Percentiles rank a stretch among this genome's conserved stretches.
These are phyloP conservation scores for Drosophila burlai DNA, from an alignment of 1,140 invertebrate genomes.

Conservation along the genomic window DNA sequence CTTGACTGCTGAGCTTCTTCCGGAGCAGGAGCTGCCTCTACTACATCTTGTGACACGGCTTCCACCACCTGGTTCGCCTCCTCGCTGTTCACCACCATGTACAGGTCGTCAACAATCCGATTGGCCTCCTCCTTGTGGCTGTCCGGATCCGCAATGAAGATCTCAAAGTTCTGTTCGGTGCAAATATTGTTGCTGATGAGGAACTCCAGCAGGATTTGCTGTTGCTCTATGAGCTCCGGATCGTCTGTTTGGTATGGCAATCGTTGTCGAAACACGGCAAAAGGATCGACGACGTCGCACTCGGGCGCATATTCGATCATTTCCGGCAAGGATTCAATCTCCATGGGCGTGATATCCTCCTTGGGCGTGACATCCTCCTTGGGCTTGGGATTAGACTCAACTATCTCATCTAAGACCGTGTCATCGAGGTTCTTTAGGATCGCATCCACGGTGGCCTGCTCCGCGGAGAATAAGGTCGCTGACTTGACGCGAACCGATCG, in stretches of 20 bases:
- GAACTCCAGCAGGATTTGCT: slow-evolving; percentile 74
- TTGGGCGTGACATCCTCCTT: background rate
- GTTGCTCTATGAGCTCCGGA: slow-evolving; percentile 67
- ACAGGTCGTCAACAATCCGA: slow-evolving; percentile 70
- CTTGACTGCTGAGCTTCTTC: slow-evolving; percentile 27
- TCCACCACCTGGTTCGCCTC: slow-evolving; percentile 21
- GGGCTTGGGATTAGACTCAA: slow-evolving; percentile 42
- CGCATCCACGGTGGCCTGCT: slow-evolving; percentile 79
- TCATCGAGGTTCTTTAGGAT: slow-evolving; percentile 77
- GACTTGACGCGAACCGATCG: slow-evolving; percentile 63
- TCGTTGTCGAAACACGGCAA: slow-evolving; percentile 56
- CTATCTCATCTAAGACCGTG: slow-evolving; percentile 64
- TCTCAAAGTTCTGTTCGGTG: slow-evolving; percentile 78
- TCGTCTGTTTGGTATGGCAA: slow-evolving; percentile 75
- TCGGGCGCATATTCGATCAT: slow-evolving; percentile 3
- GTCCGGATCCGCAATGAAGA: slow-evolving; percentile 81
- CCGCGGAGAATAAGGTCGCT: slow-evolving; percentile 69
- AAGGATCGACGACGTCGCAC: slow-evolving; percentile 37
- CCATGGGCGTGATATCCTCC: slow-evolving; percentile 9
- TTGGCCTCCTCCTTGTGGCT: slow-evolving; percentile 75
- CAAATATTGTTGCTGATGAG: slow-evolving; percentile 79
- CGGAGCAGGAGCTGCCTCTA: background rate
- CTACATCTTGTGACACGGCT: background rate
- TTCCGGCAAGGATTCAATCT: slow-evolving; percentile 2
- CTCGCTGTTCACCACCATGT: slow-evolving; percentile 65